Base-by-base conservation (phyloP, 2,888 invertebrate species). In the Dryocosmus kuriphilus region DNA sequence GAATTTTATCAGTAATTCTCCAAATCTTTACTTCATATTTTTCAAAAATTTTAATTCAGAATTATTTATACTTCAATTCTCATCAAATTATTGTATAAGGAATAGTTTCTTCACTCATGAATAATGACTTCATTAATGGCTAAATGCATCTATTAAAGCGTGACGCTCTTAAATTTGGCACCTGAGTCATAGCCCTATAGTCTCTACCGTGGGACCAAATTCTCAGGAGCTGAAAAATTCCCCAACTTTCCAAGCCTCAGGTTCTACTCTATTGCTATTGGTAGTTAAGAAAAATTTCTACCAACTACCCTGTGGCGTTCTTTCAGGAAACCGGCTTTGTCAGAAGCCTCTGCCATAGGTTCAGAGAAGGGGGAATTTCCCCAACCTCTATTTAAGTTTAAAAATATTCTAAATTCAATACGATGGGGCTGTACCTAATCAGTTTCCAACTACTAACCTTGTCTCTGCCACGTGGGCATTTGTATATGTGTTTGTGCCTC, bases 161-260 rank as follows among this genome's bases (percentile, higher is more conserved):
- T 65, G 65, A 71, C 51, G 27, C 32, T 55, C 55, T 71, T 71
- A 27, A 55, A 71, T 46, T 51, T 60, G 27, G 19, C 67, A 71
- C 71, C 71, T 71, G 71, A 71, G 41, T 67, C 41, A 67, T 14
- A 46, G 51, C 14, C n/a, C 41, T 5, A 51, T n/a, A n/a, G n/a
- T n/a, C n/a, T n/a, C n/a, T n/a, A 71, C 30, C 51, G 51, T 51
- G 71, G 19, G 71, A 71, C 30, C 24, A 71, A 71, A 71, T 41
- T 65, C 16, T 27, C 16, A 1, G 51, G n/a, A 67, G 27, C 4
- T 27, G 30, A 30, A n/a, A 71, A 51, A n/a, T 71, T 71, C 71
- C 71, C 51, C 30, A 30, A 30, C 46, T n/a, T 30, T 4, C 11
- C 24, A 27, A 16, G 71, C 51, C 19, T 41, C 19, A 30, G 71